Percentiles rank a stretch among this genome's conserved stretches.
phyloP scores from a whole-genome alignment of 2,113 vertebrate species.

The Lucifuga dentata region DNA sequence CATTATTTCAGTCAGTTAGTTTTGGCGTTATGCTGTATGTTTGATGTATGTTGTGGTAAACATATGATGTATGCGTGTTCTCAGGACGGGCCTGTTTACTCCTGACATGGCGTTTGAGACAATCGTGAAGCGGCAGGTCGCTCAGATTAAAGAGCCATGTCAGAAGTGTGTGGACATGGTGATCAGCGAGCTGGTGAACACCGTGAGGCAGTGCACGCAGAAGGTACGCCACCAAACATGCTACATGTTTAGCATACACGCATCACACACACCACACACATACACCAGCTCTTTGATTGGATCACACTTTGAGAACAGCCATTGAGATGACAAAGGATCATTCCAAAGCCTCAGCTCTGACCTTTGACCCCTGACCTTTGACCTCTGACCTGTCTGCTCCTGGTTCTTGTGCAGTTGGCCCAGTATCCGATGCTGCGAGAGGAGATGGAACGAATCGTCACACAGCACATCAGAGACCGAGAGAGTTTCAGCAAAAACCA shows the following conservation, averaged over 20 bases:
- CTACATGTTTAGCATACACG: not conserved
- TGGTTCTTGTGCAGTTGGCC: conserved; percentile 81
- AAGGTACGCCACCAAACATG: conserved; percentile 78
- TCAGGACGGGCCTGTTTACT: conserved; percentile 97
- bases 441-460: conserved; percentile 93
- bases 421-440: conserved; percentile 90
- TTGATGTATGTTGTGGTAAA: not conserved
- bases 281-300: no score
- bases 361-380: not conserved
- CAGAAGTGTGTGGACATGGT: conserved; percentile 99
- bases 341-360: no score
- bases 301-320: no score
- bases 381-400: not conserved
- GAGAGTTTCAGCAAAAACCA: conserved; percentile 90
- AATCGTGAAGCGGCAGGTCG: conserved; percentile 97
- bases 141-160: conserved; percentile 97
- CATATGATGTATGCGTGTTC: not conserved
- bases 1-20: no score
- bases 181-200: conserved; percentile 96
- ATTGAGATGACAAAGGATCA: no score
- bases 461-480: conserved; percentile 90
- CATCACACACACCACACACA: no score
- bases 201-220: conserved; percentile 96
- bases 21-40: not conserved
- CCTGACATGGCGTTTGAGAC: conserved; percentile 99